Conservation (phyloP, 2,888 invertebrate species). For the Phytoseiulus persimilis region DNA sequence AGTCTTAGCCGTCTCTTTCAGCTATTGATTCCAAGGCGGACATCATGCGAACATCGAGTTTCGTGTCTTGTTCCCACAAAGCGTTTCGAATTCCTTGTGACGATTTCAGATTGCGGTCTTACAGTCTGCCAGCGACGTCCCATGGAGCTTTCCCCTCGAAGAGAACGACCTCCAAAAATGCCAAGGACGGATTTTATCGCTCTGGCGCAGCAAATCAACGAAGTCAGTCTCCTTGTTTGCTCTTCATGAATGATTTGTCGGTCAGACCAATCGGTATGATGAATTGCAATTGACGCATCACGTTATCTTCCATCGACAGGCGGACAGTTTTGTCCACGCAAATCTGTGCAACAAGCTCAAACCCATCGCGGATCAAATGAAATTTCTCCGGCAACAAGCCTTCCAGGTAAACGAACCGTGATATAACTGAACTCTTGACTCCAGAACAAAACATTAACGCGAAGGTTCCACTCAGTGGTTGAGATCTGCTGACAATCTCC, state of each 20-base stretch:
- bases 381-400: conserved; percentile 18
- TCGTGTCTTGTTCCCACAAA: neutral
- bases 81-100: neutral
- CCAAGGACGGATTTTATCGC: neutral
- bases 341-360: conserved; percentile 18
- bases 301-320: neutral
- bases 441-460: too few species aligned
- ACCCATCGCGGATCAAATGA: conserved; percentile 35
- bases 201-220: neutral
- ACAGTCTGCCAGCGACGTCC: neutral
- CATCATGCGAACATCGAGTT: neutral
- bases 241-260: neutral
- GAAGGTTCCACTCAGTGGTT: too few species aligned
- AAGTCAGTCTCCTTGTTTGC: neutral
- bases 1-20: neutral
- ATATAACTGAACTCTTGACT: neutral
- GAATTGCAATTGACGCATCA: too few species aligned
- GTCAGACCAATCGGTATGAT: too few species aligned
- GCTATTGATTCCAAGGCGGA: neutral
- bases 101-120: neutral
- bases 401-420: neutral
- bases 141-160: neutral
- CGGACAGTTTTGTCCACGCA: conserved; percentile 1
- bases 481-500: too few species aligned
- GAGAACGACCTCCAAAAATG: conserved; percentile 10